These are phyloP conservation scores for Urocolius indicus DNA, from an alignment of 2,113 vertebrate species.

Conservation along the genomic window DNA sequence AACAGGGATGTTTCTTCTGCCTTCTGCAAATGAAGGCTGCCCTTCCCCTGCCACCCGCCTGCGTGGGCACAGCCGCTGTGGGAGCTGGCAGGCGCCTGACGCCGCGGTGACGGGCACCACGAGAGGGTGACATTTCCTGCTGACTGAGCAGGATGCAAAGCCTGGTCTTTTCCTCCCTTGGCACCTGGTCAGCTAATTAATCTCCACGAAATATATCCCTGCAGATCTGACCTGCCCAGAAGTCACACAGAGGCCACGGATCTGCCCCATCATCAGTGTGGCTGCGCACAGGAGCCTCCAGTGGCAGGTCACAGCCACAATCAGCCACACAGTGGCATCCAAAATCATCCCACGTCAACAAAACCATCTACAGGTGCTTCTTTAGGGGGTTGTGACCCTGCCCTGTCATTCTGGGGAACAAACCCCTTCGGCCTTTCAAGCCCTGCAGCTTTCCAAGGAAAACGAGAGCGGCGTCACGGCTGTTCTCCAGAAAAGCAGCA, in stretches of 20 bases:
- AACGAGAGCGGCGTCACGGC: fast-evolving
- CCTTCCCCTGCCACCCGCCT: neutral
- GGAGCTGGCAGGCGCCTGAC: fast-evolving
- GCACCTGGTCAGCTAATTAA: neutral
- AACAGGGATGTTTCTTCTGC: neutral
- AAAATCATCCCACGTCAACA: neutral
- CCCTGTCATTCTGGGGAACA: neutral
- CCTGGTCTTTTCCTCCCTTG: neutral
- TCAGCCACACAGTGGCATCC: no score
- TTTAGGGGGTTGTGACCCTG: fast-evolving
- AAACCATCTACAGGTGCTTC: neutral
- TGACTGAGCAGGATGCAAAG: fast-evolving
- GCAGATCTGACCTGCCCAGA: no score
- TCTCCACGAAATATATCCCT: neutral
- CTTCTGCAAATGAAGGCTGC: neutral
- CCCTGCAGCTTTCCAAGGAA: fast-evolving
- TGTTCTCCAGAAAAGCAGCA: neutral
- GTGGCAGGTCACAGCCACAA: no score
- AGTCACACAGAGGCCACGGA: fast-evolving
- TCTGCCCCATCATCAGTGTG: fast-evolving
- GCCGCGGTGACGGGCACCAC: neutral
- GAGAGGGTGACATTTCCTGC: neutral
- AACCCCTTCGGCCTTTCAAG: neutral
- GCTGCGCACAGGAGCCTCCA: neutral
- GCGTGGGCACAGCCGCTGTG: no score